Conservation (phyloP, 23 tunicate species). For the Styela plicata region DNA sequence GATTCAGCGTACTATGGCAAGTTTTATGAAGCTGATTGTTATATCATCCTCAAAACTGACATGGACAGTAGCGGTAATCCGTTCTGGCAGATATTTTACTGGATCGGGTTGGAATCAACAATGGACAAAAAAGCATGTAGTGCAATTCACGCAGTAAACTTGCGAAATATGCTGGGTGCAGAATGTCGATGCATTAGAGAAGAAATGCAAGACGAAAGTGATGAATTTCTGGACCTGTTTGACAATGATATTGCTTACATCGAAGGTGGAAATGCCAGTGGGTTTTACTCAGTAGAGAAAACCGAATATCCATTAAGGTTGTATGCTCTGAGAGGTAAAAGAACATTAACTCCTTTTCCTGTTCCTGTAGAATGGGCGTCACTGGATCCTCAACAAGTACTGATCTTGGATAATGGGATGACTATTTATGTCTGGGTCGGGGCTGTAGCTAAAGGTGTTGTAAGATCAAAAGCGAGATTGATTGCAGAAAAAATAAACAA, state of each 20-base stretch:
- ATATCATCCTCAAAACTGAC: conserved; percentile 73
- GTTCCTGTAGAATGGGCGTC: conserved; percentile 82
- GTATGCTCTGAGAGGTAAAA: conserved; percentile 67
- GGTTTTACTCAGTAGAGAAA: conserved; percentile 89
- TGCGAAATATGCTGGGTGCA: conserved; percentile 97
- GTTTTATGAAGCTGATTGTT: conserved; percentile 95
- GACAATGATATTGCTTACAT: conserved; percentile 89
- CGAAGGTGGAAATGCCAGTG: conserved; percentile 93
- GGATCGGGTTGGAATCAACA: conserved; percentile 91
- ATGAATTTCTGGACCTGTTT: conserved; percentile 88
- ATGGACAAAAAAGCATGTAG: conserved; percentile 94
- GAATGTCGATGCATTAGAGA: conserved; percentile 73
- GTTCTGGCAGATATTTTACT: conserved; percentile 80
- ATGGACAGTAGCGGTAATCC: conserved; percentile 67
- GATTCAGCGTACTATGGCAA: conserved; percentile 85
- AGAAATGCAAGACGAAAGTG: conserved; percentile 96
- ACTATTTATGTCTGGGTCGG: conserved; percentile 95
- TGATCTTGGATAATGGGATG: conserved; percentile 89
- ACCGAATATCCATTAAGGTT: conserved; percentile 62
- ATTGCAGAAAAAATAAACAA: conserved; percentile 98
- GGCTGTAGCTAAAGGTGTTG: conserved; percentile 67
- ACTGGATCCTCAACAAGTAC: conserved; percentile 73
- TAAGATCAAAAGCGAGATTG: conserved; percentile 87
- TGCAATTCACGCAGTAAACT: conserved; percentile 97
- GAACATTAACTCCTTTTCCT: conserved; percentile 81